Evolutionary conservation across 2,797 vertebrate genomes (phyloP).

Genomic region (Lutjanus campechanus): DNA sequence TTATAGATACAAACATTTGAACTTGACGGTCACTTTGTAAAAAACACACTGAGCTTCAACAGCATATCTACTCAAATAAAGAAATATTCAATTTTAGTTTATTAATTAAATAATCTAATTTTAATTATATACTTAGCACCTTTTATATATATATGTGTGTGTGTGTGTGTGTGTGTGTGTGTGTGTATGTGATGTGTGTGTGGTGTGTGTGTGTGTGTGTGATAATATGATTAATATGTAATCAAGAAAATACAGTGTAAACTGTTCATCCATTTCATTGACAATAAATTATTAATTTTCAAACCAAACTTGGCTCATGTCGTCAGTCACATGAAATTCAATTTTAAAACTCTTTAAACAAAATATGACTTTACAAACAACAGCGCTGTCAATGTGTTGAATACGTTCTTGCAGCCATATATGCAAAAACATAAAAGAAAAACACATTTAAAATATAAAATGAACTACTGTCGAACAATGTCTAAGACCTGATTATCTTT

Average conservation of each 20-base stretch:
- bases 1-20: slow-evolving; percentile 35
- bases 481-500: neutral
- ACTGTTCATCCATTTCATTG: neutral
- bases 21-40: slow-evolving; percentile 41
- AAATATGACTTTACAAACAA: neutral
- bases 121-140: neutral
- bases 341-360: neutral
- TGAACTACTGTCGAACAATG: neutral
- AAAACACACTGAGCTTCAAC: neutral
- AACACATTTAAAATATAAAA: neutral
- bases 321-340: neutral
- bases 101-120: neutral
- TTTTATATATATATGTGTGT: neutral
- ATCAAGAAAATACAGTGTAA: slow-evolving; percentile 1
- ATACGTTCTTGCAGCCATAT: neutral
- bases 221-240: neutral
- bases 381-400: neutral
- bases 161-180: slow-evolving; percentile 14
- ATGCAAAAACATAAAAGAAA: neutral
- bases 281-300: slow-evolving; percentile 5
- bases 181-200: slow-evolving; percentile 2
- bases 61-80: neutral
- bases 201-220: slow-evolving; percentile 5
- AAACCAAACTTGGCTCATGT: neutral
- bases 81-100: neutral